phyloP scores from a whole-genome alignment of 2,797 vertebrate species.

The Pteropus rufus region DNA sequence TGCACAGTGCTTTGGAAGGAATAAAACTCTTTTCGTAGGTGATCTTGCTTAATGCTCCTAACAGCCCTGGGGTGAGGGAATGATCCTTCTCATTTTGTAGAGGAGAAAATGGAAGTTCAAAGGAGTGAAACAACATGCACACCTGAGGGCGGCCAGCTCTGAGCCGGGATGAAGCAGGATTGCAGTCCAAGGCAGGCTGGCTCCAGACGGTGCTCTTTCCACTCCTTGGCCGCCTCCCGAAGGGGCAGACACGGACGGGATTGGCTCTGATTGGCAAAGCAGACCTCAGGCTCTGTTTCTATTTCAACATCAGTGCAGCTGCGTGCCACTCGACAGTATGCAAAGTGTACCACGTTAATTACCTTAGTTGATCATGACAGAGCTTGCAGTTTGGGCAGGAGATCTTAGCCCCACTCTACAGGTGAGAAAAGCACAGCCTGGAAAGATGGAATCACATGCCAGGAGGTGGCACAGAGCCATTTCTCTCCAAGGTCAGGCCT shows the following conservation, averaged over 20 bases:
- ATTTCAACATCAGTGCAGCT: not conserved
- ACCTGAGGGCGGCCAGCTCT: not conserved
- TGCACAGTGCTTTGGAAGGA: not conserved
- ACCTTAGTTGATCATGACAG: not conserved
- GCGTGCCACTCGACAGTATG: accelerated
- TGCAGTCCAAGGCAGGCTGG: not conserved
- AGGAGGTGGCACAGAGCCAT: not conserved
- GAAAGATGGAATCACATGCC: not conserved
- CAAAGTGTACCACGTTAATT: not conserved
- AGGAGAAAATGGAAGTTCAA: slow-evolving; percentile 43
- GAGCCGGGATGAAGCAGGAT: not conserved
- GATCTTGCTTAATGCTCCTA: not conserved
- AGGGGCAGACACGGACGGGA: not conserved
- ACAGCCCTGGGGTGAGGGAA: not conserved
- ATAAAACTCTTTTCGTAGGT: not conserved
- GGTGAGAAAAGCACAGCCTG: not conserved
- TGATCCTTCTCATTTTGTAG: slow-evolving; percentile 10
- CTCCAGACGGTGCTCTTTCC: not conserved
- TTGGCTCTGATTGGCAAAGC: not conserved
- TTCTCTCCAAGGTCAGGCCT: not conserved
- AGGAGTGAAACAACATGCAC: not conserved
- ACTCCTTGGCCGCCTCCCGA: accelerated
- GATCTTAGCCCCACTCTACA: not conserved
- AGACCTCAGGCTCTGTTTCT: not conserved
- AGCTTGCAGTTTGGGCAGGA: not conserved